Evolutionary conservation across 2,888 invertebrate species (phyloP).

Genomic region (Autographa gamma): DNA sequence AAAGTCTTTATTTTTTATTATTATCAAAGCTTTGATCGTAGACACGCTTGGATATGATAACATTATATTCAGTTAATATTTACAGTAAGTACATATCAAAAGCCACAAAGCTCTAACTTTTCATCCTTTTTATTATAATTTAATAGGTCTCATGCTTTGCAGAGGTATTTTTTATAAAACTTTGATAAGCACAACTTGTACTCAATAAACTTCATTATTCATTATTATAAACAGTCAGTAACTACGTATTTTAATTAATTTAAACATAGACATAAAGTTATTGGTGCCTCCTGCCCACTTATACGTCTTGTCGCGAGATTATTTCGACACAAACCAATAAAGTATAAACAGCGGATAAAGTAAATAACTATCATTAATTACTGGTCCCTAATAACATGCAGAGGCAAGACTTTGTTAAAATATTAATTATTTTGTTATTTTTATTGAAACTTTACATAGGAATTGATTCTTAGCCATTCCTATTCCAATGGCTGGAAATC

Average conservation of each 20-base stretch:
- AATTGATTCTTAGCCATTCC: too few species aligned
- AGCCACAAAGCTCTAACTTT: too few species aligned
- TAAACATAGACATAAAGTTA: slow-evolving; percentile 4
- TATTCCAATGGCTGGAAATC: too few species aligned
- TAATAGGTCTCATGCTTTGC: too few species aligned
- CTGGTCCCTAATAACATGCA: background rate
- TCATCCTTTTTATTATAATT: too few species aligned
- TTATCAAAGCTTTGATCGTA: too few species aligned
- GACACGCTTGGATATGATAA: too few species aligned
- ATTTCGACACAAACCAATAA: slow-evolving; percentile 9
- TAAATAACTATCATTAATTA: slow-evolving; percentile 6
- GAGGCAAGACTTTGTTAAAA: background rate
- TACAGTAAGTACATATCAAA: too few species aligned
- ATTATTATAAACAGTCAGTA: too few species aligned
- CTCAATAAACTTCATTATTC: background rate
- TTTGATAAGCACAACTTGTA: background rate
- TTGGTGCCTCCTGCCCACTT: slow-evolving; percentile 2
- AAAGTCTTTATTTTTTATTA: too few species aligned
- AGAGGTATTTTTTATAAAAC: too few species aligned
- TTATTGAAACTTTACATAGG: background rate
- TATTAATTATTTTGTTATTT: background rate
- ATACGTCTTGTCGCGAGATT: slow-evolving; percentile 1
- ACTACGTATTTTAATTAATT: background rate
- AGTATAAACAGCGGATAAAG: slow-evolving; percentile 1
- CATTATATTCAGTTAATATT: too few species aligned